Base-by-base conservation (phyloP, 2,888 invertebrate genomes). In the Seira ritae region DNA sequence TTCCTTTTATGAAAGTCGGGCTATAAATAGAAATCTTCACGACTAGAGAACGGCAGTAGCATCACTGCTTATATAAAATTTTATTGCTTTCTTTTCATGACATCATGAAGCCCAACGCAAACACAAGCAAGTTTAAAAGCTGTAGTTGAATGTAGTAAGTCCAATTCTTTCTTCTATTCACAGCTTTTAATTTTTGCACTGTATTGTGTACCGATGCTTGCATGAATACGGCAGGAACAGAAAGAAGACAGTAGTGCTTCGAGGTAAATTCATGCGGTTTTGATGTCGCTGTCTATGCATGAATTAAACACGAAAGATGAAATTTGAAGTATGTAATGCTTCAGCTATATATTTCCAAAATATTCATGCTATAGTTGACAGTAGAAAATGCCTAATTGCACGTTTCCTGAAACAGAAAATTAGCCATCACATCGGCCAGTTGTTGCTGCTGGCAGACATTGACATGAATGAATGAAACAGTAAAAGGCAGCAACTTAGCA, bases 71-170 rank as follows among this genome's bases (percentile, higher is more conserved):
- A n/a, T 17, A 60, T n/a, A 60, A 60, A 60, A 4, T 60, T 60
- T 60, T 60, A 60, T 60, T 60, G n/a, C 60, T 60, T 60, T 60
- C 60, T 60, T 60, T 60, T 60, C 60, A 60, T 60, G 60, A 60
- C 60, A 60, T 60, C 60, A 60, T 15, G 42, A 42, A 42, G 42
- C 42, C 6, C 6, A 42, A 42, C 42, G 6, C 42, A 42, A 42
- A 42, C 6, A 42, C 42, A 12, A 42, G 12, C 6, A 6, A 8
- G 42, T 42, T 6, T 8, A 42, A 6, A 42, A 12, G 12, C 42
- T 42, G 42, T 12, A 42, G 42, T 12, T n/a, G n/a, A n/a, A n/a
- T n/a, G n/a, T n/a, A n/a, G n/a, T n/a, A n/a, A n/a, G n/a, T n/a
- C n/a, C n/a, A n/a, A n/a, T n/a, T n/a, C n/a, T n/a, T n/a, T n/a